Evolutionary conservation across 2,113 vertebrate genomes (phyloP), one percentile per base, ranked within the genome.

Genomic region (Melierax canorus): DNA sequence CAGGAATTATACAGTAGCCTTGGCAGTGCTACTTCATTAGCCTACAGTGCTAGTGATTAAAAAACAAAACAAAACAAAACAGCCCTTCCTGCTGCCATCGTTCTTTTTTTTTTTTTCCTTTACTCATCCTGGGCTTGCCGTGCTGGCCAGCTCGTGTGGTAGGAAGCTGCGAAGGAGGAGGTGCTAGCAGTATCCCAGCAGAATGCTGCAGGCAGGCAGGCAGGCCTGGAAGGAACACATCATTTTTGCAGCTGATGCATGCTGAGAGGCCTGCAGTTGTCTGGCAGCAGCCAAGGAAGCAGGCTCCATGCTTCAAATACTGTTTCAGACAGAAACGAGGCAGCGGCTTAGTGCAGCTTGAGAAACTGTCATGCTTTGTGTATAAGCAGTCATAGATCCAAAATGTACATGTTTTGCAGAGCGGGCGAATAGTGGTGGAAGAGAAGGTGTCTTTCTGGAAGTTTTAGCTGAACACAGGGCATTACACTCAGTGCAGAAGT

Each of bases 71-170:
- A 62, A 60, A 88, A 1, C 7, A 59, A 56, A 72, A 74, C 53
- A 71, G 27, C 50, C 16, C 43, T 83, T 34, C 7, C 56, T 74
- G 27, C 34, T 85, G 22, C n/a, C 34, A 41, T 63, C 6, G 26
- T 85, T 81, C 6, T 41, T 15, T 41, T 41, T 12, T 41, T 55
- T 67, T 6, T 30, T 56, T 73, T 60, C 4, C 26, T 78, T 72
- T 51, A 36, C 11, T 34, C 30, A 66, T 26, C 55, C 63, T 68
- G 67, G 45, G 14, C 39, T 86, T 1, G 0, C 9, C 0, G 0
- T 45, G 26, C 53, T 32, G 83, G 24, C n/a, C 41, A 66, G 41
- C 11, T 56, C 0, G 0, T 68, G 45, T 38, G 53, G 45, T 55
- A 67, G 45, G 81, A 80, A 71, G 63, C 23, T 1, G 2, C 19